Base-by-base conservation (phyloP, 2,797 vertebrate genomes). In the Tympanoctomys barrerae region DNA sequence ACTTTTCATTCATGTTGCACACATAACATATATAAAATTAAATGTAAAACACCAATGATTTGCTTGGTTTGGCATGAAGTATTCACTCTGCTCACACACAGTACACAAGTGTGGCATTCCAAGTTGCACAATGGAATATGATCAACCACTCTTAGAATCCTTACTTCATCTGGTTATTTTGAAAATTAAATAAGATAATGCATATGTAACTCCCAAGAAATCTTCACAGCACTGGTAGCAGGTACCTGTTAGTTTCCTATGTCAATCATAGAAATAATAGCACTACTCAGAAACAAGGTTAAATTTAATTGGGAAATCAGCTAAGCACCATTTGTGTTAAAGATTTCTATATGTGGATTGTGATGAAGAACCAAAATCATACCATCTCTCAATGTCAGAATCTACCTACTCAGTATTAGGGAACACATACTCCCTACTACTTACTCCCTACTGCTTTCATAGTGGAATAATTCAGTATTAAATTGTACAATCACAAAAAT, bases 151-250 rank as follows among this genome's bases (percentile, higher is more conserved):
- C 22, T 90, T 96, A 54, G 92, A 90, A 87, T 91, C 46, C 21
- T 95, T 92, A 78, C 36, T 80, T 93, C 73, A 90, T 62, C 49
- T 90, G 66, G 10, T 81, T 92, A 54, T 46, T 93, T 81, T 85
- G 66, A 85, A 95, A 95, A 85, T 42, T 73, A 42, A 73, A 42
- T 42, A 39, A 73, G 36, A 73, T 49, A 49, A 6, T 49, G 42
- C 26, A 92, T 49, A 49, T 66, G 39, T 24, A 82, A 94, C 9
- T 92, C 39, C 54, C 39, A 5, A 82, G 77, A 87, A 96, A 95
- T 4, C 14, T 54, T 79, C 64, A 66, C 70, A 90, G 16, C 12
- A 79, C 31, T 49, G 91, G 59, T 5, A 19, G 14, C n/a, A 66
- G 22, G 5, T 42, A 57, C 78, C 52, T 61, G 36, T 87, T 94